These are phyloP conservation scores for Lithophane ornitopus DNA, from an alignment of 2,888 invertebrate species.

Conservation along the genomic window DNA sequence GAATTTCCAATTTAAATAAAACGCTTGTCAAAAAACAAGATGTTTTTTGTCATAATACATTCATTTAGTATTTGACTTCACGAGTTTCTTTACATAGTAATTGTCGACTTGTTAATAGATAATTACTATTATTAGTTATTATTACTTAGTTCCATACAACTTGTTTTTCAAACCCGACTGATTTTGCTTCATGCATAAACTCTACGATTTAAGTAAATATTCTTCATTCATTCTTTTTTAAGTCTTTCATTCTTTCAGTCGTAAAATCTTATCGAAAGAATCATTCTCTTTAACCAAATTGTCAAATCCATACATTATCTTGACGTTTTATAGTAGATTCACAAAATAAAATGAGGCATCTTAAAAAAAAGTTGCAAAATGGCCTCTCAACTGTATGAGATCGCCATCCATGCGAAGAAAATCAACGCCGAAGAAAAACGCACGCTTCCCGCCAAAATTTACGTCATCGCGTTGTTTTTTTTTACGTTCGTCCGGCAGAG, in stretches of 20 bases:
- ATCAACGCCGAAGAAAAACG: slow-evolving; percentile 33
- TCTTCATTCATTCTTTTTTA: too few relatives aligned
- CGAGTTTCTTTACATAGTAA: not conserved
- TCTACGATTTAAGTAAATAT: not conserved
- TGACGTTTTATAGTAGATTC: not conserved
- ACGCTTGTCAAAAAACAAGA: not conserved
- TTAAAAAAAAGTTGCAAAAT: not conserved
- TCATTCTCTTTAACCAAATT: not conserved
- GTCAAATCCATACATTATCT: not conserved
- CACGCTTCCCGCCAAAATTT: slow-evolving; percentile 70
- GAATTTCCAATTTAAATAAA: slow-evolving; percentile 10
- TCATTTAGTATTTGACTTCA: not conserved
- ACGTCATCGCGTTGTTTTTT: slow-evolving; percentile 72
- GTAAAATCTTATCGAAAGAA: not conserved
- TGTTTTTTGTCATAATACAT: not conserved
- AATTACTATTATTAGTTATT: not conserved
- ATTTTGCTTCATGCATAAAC: not conserved
- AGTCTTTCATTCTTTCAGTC: not conserved
- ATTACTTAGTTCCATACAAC: not conserved
- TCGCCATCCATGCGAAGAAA: slow-evolving; percentile 24
- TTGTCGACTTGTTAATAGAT: slow-evolving; percentile 1
- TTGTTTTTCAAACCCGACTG: not conserved
- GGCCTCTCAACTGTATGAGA: too few relatives aligned
- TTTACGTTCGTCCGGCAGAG: slow-evolving; percentile 73
- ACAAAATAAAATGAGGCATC: not conserved